A percentile compares a stretch with the other conserved stretches of the same genome.
These are phyloP conservation scores for Ursus arctos DNA, from an alignment of 2,113 vertebrate genomes.

Conservation along the genomic window DNA sequence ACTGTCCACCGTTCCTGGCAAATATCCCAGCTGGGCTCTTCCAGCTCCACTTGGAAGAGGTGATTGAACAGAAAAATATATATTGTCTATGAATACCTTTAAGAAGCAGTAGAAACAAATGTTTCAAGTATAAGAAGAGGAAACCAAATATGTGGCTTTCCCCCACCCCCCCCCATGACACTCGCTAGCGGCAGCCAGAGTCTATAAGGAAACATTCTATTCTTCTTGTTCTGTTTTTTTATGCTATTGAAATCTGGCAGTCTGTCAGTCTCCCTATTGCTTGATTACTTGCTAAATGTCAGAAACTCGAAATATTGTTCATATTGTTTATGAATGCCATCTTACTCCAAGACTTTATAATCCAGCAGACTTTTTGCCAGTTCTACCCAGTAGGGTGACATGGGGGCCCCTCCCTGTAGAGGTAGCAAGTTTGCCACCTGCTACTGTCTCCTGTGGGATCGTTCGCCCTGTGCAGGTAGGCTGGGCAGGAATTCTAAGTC, in stretches of 20 bases:
- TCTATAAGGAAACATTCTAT: neutral
- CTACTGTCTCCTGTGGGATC: accelerated
- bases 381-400: accelerated
- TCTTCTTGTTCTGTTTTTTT: accelerated
- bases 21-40: neutral
- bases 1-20: neutral
- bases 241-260: accelerated
- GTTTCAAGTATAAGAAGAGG: neutral
- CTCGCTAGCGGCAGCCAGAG: neutral
- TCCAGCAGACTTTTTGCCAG: neutral
- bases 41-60: neutral
- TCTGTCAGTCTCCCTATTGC: neutral
- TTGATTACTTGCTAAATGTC: neutral
- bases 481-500: accelerated
- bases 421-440: neutral
- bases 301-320: neutral
- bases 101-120: neutral
- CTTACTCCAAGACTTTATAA: neutral
- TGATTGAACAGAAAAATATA: neutral
- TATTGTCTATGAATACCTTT: neutral
- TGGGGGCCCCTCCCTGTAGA: too few species aligned
- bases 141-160: neutral
- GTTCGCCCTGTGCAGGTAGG: accelerated
- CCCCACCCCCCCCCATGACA: neutral
- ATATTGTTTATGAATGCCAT: neutral